These are phyloP conservation scores for Tenthredo distinguenda DNA, from an alignment of 2,888 invertebrate species.

Conservation along the genomic window DNA sequence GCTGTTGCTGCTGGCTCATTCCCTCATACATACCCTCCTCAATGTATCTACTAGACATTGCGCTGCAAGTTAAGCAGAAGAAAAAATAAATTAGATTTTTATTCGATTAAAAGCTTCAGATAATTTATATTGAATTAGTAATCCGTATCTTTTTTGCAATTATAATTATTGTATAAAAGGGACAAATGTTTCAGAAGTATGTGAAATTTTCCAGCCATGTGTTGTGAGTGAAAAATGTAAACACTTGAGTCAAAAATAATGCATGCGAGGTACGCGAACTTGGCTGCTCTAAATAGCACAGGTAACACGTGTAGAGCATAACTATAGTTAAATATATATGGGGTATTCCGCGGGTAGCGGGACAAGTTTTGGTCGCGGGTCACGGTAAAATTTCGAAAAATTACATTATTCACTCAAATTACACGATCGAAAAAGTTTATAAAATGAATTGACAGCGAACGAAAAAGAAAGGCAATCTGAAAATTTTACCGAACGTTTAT, in stretches of 20 bases:
- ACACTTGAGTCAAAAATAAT: conserved; percentile 30
- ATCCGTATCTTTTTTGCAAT: background rate
- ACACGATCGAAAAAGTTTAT: no score
- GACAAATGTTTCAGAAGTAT: background rate
- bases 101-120: background rate
- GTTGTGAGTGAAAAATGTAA: conserved; percentile 21
- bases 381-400: no score
- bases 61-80: conserved; percentile 67
- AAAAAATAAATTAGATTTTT: background rate
- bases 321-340: background rate
- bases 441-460: no score
- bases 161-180: background rate
- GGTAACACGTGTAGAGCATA: background rate
- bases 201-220: background rate
- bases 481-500: no score
- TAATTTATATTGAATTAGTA: background rate
- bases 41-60: conserved; percentile 73
- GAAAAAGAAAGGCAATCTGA: no score
- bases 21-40: conserved; percentile 73
- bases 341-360: no score
- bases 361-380: no score
- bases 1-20: conserved; percentile 72
- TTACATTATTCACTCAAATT: no score
- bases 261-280: background rate
- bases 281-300: conserved; percentile 24